Percentiles rank a stretch among this genome's conserved stretches.
Evolutionary conservation across 2,888 invertebrate species (phyloP).

Genomic region (Timema podura): DNA sequence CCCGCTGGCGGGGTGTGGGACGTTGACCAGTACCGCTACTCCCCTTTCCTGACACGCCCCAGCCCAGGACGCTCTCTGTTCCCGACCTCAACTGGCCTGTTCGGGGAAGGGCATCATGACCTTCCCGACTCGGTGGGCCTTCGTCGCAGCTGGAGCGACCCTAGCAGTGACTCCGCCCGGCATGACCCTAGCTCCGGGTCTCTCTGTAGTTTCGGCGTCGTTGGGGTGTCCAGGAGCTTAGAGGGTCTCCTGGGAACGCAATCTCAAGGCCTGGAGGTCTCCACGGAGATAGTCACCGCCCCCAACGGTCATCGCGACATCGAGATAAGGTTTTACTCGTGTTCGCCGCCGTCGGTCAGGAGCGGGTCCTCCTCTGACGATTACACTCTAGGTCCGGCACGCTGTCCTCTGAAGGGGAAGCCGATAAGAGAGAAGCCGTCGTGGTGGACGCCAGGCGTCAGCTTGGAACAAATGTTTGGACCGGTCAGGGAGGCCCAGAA

Average conservation of each 20-base stretch:
- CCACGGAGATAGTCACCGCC: constrained; percentile 73
- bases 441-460: no score
- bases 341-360: no score
- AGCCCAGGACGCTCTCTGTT: no score
- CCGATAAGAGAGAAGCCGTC: no score
- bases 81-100: constrained; percentile 37
- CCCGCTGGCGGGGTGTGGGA: constrained; percentile 73
- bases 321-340: constrained; percentile 62
- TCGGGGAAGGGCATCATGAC: not conserved
- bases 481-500: no score
- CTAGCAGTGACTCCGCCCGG: constrained; percentile 35
- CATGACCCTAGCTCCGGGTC: not conserved
- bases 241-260: constrained; percentile 23
- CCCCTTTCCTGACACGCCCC: constrained; percentile 51
- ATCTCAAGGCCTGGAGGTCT: constrained; percentile 55
- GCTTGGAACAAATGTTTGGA: no score
- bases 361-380: no score
- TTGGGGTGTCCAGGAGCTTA: constrained; percentile 29
- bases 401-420: no score
- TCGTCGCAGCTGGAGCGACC: constrained; percentile 62
- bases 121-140: constrained; percentile 34
- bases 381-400: no score
- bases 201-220: constrained; percentile 26
- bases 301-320: constrained; percentile 72
- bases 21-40: constrained; percentile 56